Conservation (phyloP, 2,888 invertebrate species). For the Deilephila porcellus region DNA sequence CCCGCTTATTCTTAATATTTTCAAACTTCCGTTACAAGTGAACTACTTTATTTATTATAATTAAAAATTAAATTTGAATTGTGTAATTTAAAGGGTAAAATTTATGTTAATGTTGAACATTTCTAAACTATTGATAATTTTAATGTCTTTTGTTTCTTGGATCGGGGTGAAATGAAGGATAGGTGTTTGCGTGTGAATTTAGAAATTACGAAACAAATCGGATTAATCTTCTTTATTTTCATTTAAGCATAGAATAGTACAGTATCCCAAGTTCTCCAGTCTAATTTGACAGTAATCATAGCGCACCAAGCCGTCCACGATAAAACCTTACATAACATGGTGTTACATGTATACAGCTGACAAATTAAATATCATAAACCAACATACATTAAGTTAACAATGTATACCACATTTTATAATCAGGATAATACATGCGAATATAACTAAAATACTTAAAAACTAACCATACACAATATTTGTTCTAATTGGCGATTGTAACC, state of each 20-base stretch:
- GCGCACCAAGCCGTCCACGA: slow-evolving; percentile 65
- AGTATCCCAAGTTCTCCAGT: slow-evolving; percentile 78
- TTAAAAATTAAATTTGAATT: no score
- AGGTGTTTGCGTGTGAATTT: slow-evolving; percentile 20
- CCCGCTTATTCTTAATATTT: no score
- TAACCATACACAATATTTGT: slow-evolving; percentile 69
- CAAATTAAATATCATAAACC: slow-evolving; percentile 44
- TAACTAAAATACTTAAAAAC: slow-evolving; percentile 54
- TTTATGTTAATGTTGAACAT: no score
- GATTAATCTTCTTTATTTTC: slow-evolving; percentile 83
- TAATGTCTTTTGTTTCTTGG: no score
- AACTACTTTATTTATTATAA: no score
- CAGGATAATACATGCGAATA: slow-evolving; percentile 48
- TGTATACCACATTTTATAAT: slow-evolving; percentile 41
- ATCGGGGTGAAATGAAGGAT: no score
- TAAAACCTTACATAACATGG: slow-evolving; percentile 56
- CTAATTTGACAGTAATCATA: slow-evolving; percentile 67
- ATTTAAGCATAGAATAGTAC: slow-evolving; percentile 84
- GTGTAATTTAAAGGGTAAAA: no score
- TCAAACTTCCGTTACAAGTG: no score
- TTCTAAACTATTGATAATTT: no score
- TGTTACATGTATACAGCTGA: slow-evolving; percentile 54
- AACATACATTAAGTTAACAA: slow-evolving; percentile 37
- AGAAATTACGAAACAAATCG: slow-evolving; percentile 47
- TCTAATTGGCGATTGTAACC: slow-evolving; percentile 61